Conservation (phyloP, 1,140 invertebrate genomes). For the Drosophila takahashii region DNA sequence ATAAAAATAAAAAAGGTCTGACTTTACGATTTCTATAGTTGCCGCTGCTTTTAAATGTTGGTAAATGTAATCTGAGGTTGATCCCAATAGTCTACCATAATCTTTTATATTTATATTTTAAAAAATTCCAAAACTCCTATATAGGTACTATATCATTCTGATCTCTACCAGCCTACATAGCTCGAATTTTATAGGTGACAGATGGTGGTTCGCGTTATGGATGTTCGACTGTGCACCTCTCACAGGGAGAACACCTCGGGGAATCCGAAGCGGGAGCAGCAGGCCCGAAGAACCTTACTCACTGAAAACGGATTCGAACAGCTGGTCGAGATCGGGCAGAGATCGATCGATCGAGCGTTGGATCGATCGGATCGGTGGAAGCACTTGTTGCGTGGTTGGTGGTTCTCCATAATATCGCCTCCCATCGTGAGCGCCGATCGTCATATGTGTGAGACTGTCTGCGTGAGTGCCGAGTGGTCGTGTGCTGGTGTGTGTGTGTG, state of each 20-base stretch:
- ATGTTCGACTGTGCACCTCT: slow-evolving; percentile 21
- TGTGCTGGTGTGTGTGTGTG: slow-evolving; percentile 14
- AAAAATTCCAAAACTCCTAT: not conserved
- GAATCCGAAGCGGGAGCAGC: slow-evolving; percentile 20
- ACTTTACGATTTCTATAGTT: no score
- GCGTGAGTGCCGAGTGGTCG: slow-evolving; percentile 31
- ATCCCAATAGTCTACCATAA: no score
- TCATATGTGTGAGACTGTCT: slow-evolving; percentile 20
- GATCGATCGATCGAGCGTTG: slow-evolving; percentile 35
- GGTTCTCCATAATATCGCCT: slow-evolving; percentile 67
- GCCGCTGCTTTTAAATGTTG: no score
- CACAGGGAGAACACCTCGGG: slow-evolving; percentile 21
- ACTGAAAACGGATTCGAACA: slow-evolving; percentile 77
- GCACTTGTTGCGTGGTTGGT: slow-evolving; percentile 76
- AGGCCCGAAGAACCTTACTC: slow-evolving; percentile 59
- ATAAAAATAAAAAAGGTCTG: not conserved
- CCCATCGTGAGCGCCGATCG: slow-evolving; percentile 48
- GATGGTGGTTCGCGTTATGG: slow-evolving; percentile 1
- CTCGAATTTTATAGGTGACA: not conserved
- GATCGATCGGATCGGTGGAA: slow-evolving; percentile 37
- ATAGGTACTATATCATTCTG: not conserved
- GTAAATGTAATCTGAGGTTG: no score
- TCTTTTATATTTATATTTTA: no score
- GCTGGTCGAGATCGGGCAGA: slow-evolving; percentile 57
- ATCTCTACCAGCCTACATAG: not conserved